Conservation (phyloP, 2,888 invertebrate species). For the Lasioglossum vierecki region DNA sequence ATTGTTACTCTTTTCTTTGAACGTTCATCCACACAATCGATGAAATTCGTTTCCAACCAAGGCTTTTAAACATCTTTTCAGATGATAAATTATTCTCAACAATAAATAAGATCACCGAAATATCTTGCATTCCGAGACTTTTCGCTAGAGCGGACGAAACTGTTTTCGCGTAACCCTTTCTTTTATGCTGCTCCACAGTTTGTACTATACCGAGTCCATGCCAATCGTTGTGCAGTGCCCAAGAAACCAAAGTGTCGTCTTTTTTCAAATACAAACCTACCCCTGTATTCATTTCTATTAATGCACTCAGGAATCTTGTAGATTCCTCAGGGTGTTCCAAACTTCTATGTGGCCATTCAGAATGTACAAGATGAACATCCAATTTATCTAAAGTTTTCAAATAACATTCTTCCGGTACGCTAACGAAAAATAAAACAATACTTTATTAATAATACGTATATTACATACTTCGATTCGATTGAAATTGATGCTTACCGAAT, state of each 20-base stretch:
- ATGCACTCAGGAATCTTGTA: constrained; percentile 68
- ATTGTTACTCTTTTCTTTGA: neutral
- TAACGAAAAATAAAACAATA: constrained; percentile 40
- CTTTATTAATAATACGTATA: neutral
- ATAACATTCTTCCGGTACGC: constrained; percentile 79
- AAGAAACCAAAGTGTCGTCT: constrained; percentile 79
- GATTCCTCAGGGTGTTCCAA: constrained; percentile 71
- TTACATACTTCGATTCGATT: neutral
- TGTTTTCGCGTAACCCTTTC: constrained; percentile 81
- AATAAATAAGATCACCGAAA: constrained; percentile 76
- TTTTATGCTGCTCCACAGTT: constrained; percentile 77
- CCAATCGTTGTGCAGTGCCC: constrained; percentile 80
- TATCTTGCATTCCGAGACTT: constrained; percentile 77
- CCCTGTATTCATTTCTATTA: constrained; percentile 80
- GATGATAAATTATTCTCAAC: constrained; percentile 78
- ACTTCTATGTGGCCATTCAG: constrained; percentile 79
- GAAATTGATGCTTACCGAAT: neutral
- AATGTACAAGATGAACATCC: constrained; percentile 76
- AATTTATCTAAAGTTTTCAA: constrained; percentile 73
- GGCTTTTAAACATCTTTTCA: constrained; percentile 74
- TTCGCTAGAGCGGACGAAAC: constrained; percentile 78
- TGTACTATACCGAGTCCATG: constrained; percentile 80
- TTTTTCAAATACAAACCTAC: constrained; percentile 81
- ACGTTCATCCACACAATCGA: constrained; percentile 21
- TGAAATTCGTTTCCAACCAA: constrained; percentile 35